Base-by-base conservation (phyloP, 2,888 invertebrate species). In the Ophraella communa region DNA sequence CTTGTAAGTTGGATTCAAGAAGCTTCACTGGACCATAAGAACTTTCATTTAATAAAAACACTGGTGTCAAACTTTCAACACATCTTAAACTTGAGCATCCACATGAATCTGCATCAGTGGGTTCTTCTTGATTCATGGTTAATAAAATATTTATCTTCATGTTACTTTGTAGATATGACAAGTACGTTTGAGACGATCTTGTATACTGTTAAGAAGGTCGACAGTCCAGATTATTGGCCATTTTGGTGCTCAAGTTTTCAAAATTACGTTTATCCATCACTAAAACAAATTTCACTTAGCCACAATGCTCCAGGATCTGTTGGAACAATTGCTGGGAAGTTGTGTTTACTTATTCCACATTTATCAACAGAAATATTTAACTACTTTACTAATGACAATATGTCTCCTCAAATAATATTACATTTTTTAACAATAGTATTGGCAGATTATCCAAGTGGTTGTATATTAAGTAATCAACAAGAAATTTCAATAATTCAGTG, bases 91-190 rank as follows among this genome's bases (percentile, higher is more conserved):
- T 60, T 65, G 0, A 78, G 76, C 49, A 44, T 66, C n/a, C 75
- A 73, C 56, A 73, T 77, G 70, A 71, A 75, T 39, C 67, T 81
- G 7, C 70, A 77, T 21, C 81, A 82, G 65, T 77, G 77, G 72
- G 45, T 74, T n/a, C 69, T 82, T 21, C 67, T 82, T 3, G 75
- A 77, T 51, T 44, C 67, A n/a, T 82, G 82, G 82, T 69, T 80
- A 24, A 61, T 67, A 14, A 77, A 76, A 63, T 82, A 81, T 67
- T 65, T 78, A 62, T 65, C 72, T 14, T 65, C 69, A 4, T 81
- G 81, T 64, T 74, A 78, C 51, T 70, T 75, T 51, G 58, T 71
- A 0, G 82, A 82, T 51, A 68, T 82, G 20, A 72, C 72, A 23
- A 45, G 62, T 8, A 67, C 79, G 5, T 62, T 81, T 14, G 74